A percentile compares a stretch with the other conserved stretches of the same genome.
Evolutionary conservation across 1,140 invertebrate species (phyloP).

Genomic region (Pseudoatta argentina): DNA sequence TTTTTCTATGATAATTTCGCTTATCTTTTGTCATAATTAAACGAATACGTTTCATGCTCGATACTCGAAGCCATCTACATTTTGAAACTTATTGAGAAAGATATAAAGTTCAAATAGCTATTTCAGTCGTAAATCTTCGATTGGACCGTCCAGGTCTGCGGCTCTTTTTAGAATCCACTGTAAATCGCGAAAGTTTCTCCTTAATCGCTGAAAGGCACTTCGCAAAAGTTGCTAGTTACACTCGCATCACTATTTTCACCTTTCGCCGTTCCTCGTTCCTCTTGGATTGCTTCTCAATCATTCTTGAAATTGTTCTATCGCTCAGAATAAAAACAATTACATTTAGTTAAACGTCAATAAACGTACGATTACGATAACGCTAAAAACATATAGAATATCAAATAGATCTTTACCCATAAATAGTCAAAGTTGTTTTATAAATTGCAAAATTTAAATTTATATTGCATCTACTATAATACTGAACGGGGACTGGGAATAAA

Average conservation of each 20-base stretch:
- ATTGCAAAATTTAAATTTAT: constrained; percentile 9
- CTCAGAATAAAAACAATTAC: constrained; percentile 10
- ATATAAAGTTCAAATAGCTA: constrained; percentile 75
- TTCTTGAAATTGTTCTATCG: constrained; percentile 29
- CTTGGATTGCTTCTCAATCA: constrained; percentile 45
- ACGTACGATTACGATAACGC: background rate
- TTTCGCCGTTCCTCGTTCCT: background rate
- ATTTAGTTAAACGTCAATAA: constrained; percentile 25
- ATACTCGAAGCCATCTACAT: constrained; percentile 63
- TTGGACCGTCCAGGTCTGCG: constrained; percentile 69
- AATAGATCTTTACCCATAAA: background rate
- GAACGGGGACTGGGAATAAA: background rate
- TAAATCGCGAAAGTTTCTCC: constrained; percentile 74
- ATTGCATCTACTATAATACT: background rate
- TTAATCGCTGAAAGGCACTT: constrained; percentile 76
- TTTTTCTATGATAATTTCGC: background rate
- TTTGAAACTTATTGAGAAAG: constrained; percentile 60
- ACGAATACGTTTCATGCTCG: background rate
- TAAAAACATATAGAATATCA: background rate
- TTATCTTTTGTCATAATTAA: constrained; percentile 12
- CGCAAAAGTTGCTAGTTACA: constrained; percentile 66
- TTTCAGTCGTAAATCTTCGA: constrained; percentile 73
- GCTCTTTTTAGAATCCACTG: constrained; percentile 70
- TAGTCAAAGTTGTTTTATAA: background rate
- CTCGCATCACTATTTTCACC: constrained; percentile 46